phyloP scores from a whole-genome alignment of 2,888 invertebrate species.

The Noctuana brunneofusca region DNA sequence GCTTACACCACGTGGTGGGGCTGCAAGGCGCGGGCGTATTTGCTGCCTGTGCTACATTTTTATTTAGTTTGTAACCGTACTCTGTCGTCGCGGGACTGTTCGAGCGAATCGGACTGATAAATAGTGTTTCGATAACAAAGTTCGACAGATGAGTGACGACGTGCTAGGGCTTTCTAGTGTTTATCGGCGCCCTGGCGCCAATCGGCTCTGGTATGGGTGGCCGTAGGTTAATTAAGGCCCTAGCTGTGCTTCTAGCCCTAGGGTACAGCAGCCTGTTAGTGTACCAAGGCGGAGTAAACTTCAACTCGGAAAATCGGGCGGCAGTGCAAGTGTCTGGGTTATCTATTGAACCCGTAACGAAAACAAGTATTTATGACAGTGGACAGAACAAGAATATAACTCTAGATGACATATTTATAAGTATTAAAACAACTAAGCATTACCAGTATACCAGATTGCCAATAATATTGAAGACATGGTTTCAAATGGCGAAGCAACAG shows the following conservation, averaged over 20 bases:
- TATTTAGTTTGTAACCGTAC: slow-evolving; percentile 82
- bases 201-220: slow-evolving; percentile 71
- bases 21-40: slow-evolving; percentile 71
- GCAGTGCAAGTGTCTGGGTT: slow-evolving; percentile 73
- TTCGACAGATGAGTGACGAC: slow-evolving; percentile 77
- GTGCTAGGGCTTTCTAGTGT: slow-evolving; percentile 59
- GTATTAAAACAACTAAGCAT: slow-evolving; percentile 96
- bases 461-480: slow-evolving; percentile 97
- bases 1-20: slow-evolving; percentile 75
- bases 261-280: slow-evolving; percentile 84
- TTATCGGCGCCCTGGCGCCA: slow-evolving; percentile 69
- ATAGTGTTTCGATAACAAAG: slow-evolving; percentile 67
- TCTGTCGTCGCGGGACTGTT: slow-evolving; percentile 53
- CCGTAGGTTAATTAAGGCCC: slow-evolving; percentile 75
- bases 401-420: slow-evolving; percentile 95
- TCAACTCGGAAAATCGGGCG: slow-evolving; percentile 75
- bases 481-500: slow-evolving; percentile 95
- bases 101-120: slow-evolving; percentile 51
- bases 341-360: slow-evolving; percentile 79
- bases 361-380: slow-evolving; percentile 65
- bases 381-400: slow-evolving; percentile 83
- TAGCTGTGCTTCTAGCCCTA: slow-evolving; percentile 78
- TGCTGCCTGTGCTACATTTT: slow-evolving; percentile 80
- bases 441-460: slow-evolving; percentile 93
- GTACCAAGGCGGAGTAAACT: slow-evolving; percentile 82